A percentile compares a stretch with the other conserved stretches of the same genome.
These are phyloP conservation scores for Leptinotarsa undecemlineata DNA, from an alignment of 1,140 invertebrate species.

Conservation along the genomic window DNA sequence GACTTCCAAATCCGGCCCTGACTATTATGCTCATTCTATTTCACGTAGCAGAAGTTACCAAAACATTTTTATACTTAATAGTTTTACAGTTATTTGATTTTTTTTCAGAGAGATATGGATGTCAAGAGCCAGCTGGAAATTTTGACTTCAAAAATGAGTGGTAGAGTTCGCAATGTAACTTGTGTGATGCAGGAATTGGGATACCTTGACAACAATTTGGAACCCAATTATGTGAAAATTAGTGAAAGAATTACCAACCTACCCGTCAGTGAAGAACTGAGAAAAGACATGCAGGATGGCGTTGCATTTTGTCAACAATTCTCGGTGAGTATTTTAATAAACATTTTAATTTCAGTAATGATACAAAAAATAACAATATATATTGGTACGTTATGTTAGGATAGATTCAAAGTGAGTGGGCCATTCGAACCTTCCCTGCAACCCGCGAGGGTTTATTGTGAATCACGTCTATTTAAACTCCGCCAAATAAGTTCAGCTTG, in stretches of 20 bases:
- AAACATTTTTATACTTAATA: no score
- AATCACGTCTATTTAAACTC: no score
- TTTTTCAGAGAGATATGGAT: slow-evolving; percentile 61
- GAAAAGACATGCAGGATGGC: slow-evolving; percentile 66
- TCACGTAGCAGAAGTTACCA: no score
- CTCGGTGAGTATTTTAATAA: slow-evolving; percentile 56
- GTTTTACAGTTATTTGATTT: background rate
- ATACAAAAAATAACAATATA: no score
- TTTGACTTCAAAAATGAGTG: slow-evolving; percentile 59
- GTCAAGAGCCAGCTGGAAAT: slow-evolving; percentile 62
- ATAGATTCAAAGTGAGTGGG: no score
- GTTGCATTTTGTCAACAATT: slow-evolving; percentile 68
- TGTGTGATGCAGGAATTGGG: slow-evolving; percentile 71
- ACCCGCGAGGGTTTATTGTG: no score
- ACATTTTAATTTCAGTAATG: no score
- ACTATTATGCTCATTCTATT: no score
- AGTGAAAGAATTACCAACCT: slow-evolving; percentile 62
- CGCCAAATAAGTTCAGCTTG: no score
- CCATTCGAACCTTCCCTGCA: no score
- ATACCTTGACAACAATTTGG: slow-evolving; percentile 66
- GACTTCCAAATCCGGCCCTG: no score
- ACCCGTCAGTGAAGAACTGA: slow-evolving; percentile 63
- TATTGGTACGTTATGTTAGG: no score
- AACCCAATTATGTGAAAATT: slow-evolving; percentile 67
- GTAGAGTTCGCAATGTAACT: slow-evolving; percentile 63